Evolutionary conservation across 2,113 vertebrate genomes (phyloP).

Genomic region (Zosterops japonicus): DNA sequence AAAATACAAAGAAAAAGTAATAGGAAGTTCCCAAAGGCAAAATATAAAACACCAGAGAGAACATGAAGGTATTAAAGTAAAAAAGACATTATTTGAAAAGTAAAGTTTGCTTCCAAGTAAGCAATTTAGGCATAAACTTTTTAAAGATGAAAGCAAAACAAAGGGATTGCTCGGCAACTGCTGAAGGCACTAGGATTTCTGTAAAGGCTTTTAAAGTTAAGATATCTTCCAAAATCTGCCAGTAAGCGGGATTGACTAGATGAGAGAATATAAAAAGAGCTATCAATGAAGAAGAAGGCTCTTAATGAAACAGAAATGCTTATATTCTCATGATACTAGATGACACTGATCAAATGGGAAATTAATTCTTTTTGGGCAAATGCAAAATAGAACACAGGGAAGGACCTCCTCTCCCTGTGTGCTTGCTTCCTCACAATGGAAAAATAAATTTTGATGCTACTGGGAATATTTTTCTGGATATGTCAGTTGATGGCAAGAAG

Average conservation of each 20-base stretch:
- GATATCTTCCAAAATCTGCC: not conserved
- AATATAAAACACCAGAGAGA: not conserved
- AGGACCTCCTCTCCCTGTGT: not conserved
- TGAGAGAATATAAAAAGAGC: not conserved
- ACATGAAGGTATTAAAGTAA: not conserved
- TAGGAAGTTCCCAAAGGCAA: not conserved
- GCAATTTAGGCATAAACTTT: not conserved
- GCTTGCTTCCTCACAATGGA: not conserved
- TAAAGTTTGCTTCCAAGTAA: not conserved
- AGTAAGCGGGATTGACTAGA: not conserved
- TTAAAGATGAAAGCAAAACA: not conserved
- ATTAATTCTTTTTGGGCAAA: not conserved
- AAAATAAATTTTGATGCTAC: not conserved
- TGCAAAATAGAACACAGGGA: not conserved
- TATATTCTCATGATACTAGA: not conserved
- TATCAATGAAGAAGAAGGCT: not conserved
- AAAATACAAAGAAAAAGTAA: not conserved
- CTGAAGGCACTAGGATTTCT: not conserved
- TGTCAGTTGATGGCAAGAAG: slow-evolving; percentile 2
- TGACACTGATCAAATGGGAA: not conserved
- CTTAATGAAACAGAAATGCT: not conserved
- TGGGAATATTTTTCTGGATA: not conserved
- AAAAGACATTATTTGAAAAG: not conserved
- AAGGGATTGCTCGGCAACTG: not conserved
- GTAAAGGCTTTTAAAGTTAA: not conserved